These are phyloP conservation scores for Pseudomyrmex dendroicus DNA, from an alignment of 1,140 invertebrate genomes.

Conservation along the genomic window DNA sequence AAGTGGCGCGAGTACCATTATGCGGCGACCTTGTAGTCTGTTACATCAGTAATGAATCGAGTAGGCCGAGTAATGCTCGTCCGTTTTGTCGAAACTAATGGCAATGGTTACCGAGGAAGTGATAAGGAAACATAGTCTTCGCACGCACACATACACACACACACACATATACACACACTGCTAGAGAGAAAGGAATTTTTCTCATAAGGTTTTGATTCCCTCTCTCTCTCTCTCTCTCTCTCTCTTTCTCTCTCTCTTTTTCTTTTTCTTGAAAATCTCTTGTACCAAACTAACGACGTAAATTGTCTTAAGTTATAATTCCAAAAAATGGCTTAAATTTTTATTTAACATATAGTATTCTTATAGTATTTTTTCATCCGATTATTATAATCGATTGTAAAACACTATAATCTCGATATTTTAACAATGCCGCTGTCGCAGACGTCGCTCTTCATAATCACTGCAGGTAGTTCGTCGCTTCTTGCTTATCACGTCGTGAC, in stretches of 20 bases:
- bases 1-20: conserved; percentile 54
- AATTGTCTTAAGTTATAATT: neutral
- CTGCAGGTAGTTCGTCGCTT: conserved; percentile 23
- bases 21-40: conserved; percentile 36
- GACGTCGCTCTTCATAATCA: conserved; percentile 14
- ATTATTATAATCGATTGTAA: too few relatives aligned
- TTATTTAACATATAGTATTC: neutral
- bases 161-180: too few relatives aligned
- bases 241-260: too few relatives aligned
- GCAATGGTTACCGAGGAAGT: neutral
- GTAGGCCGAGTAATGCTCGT: conserved; percentile 27
- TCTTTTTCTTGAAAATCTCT: too few relatives aligned
- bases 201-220: too few relatives aligned
- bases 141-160: too few relatives aligned
- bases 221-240: too few relatives aligned
- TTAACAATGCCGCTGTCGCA: neutral
- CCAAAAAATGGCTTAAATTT: neutral
- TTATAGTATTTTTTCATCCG: neutral
- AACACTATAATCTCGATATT: neutral
- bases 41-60: conserved; percentile 59
- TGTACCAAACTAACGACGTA: neutral
- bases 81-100: conserved; percentile 52
- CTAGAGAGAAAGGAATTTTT: too few relatives aligned
- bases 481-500: conserved; percentile 41
- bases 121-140: neutral